Evolutionary conservation across 1,140 invertebrate genomes (phyloP), one percentile per base, ranked within the genome.

Genomic region (Hyles vespertilio): DNA sequence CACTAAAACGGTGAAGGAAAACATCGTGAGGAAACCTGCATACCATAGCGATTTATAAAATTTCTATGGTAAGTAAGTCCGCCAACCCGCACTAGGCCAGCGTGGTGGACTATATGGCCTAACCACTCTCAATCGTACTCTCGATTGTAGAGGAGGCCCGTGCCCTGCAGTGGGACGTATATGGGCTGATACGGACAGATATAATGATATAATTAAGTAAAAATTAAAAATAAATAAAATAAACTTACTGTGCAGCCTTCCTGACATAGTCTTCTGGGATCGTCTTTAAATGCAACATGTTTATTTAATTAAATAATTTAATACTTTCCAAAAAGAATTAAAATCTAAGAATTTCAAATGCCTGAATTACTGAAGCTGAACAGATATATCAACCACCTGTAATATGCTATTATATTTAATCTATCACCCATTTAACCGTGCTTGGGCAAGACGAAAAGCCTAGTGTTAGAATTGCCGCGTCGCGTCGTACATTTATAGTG

Each of bases 351-450:
- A 34, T 58, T 4, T 34, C 32, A 61, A 48, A 33, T 78, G 61
- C 77, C 76, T 44, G 77, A 74, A 77, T 86, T 85, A 72, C 74
- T 87, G 63, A 87, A 87, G 54, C 84, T 87, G 65, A 86, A 87
- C 12, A 87, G 54, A 62, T 77, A 81, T 75, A 84, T 74, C 44
- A 87, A 72, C 84, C 84, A 87, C 69, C 82, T 76, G 72, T 84
- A 83, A 63, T 77, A 81, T 70, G 67, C 81, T 54, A 80, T 77
- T 61, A 61, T 77, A 52, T 77, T 78, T 62, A 82, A 71, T 79
- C 74, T 85, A 75, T 82, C 77, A 84, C 84, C 84, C 84, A 87
- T 87, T 87, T 87, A 87, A 56, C 63, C 61, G 69, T 68, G 36
- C 36, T 40, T 40, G 36, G 36, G 57, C 54, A 69, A 59, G 45